These are phyloP conservation scores for Acleris literana DNA, from an alignment of 2,888 invertebrate genomes.

Conservation along the genomic window DNA sequence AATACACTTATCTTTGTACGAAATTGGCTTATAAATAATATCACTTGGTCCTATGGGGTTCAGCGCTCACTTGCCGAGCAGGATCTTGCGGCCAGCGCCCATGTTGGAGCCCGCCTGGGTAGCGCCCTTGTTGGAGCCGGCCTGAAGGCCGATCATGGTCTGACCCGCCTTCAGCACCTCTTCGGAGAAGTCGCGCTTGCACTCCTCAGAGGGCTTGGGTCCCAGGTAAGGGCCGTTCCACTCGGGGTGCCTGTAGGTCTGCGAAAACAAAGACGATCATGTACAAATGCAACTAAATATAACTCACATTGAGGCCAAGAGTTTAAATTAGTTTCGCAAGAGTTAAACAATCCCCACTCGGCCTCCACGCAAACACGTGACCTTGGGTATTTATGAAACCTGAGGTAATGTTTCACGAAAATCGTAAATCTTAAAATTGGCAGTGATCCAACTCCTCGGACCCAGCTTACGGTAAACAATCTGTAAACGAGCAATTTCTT, in stretches of 20 bases:
- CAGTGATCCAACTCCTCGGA: slow-evolving; percentile 65
- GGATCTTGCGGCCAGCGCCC: slow-evolving; percentile 95
- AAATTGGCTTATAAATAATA: slow-evolving; percentile 76
- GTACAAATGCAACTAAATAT: neutral
- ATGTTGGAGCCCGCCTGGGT: slow-evolving; percentile 95
- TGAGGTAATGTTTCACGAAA: slow-evolving; percentile 76
- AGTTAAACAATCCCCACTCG: slow-evolving; percentile 51
- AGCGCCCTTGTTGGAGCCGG: slow-evolving; percentile 98
- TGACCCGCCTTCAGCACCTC: slow-evolving; percentile 95
- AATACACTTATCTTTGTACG: slow-evolving; percentile 73
- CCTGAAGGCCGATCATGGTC: slow-evolving; percentile 95
- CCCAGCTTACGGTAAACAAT: slow-evolving; percentile 64
- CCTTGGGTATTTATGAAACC: slow-evolving; percentile 79
- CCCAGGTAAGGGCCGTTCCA: slow-evolving; percentile 95
- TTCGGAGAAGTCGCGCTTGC: slow-evolving; percentile 96
- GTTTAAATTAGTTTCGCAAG: slow-evolving; percentile 34
- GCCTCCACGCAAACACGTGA: slow-evolving; percentile 45
- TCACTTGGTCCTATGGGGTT: slow-evolving; percentile 64
- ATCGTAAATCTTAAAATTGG: slow-evolving; percentile 77
- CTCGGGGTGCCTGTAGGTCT: slow-evolving; percentile 93
- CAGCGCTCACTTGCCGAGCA: slow-evolving; percentile 91
- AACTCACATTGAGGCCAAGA: slow-evolving; percentile 18
- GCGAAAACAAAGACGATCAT: slow-evolving; percentile 46
- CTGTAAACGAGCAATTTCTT: slow-evolving; percentile 64
- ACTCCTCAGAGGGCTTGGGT: slow-evolving; percentile 96